Conservation (phyloP, 2,888 invertebrate genomes). For the Eulithis prunata region DNA sequence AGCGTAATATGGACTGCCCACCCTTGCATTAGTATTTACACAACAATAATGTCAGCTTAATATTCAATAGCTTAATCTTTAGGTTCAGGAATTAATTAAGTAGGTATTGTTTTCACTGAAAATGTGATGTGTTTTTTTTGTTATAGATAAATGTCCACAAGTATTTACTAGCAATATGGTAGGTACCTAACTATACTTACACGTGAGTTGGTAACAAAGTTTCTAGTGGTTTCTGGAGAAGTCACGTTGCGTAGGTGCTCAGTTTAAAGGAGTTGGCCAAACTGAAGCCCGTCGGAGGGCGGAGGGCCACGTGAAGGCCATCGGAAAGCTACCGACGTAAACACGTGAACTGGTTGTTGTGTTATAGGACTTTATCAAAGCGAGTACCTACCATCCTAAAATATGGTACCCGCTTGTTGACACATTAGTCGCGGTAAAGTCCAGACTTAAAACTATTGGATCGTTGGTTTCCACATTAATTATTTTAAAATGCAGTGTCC, state of each 20-base stretch:
- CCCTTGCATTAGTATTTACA: too few species aligned
- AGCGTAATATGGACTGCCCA: too few species aligned
- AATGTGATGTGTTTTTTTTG: conserved; percentile 7
- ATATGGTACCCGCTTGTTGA: too few species aligned
- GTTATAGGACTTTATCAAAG: conserved; percentile 8
- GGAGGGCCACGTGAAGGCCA: conserved; percentile 47
- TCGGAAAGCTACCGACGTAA: conserved; percentile 57
- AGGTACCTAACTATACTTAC: conserved; percentile 32
- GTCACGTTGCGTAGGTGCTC: conserved; percentile 62
- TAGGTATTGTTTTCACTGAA: neutral
- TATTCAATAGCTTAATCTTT: too few species aligned
- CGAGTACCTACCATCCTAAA: too few species aligned
- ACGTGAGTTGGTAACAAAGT: conserved; percentile 70
- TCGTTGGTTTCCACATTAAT: conserved; percentile 24
- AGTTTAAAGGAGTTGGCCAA: conserved; percentile 67
- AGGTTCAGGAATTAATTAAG: neutral
- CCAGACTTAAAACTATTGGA: conserved; percentile 12
- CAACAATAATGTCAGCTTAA: too few species aligned
- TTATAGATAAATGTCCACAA: conserved; percentile 40
- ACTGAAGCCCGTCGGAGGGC: conserved; percentile 58
- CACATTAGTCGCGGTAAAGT: neutral
- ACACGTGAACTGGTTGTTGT: conserved; percentile 51
- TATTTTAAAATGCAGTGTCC: too few species aligned
- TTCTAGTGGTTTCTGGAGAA: conserved; percentile 64
- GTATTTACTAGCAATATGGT: conserved; percentile 29